phyloP scores from a whole-genome alignment of 2,797 vertebrate genomes.

The Spinus pinus region DNA sequence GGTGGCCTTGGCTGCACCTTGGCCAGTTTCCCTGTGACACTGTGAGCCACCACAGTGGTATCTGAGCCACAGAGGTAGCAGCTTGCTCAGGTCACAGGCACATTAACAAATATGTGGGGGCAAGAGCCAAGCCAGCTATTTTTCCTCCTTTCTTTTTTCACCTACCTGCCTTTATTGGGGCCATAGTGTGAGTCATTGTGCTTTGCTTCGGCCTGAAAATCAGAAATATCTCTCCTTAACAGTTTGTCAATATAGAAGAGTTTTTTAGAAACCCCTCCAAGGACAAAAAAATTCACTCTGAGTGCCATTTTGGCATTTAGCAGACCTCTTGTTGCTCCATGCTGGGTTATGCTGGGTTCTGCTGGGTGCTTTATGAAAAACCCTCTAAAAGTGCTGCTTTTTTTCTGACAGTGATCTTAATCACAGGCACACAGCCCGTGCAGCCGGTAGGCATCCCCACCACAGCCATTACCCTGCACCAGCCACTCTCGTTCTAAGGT shows the following conservation, averaged over 20 bases:
- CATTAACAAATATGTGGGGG: not conserved
- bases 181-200: not conserved
- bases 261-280: not conserved
- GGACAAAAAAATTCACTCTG: not conserved
- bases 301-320: not conserved
- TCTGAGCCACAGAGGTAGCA: not conserved
- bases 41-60: fast-evolving
- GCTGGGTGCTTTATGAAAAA: constrained; percentile 25
- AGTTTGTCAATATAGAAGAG: not conserved
- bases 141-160: constrained; percentile 2
- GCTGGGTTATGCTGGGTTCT: not conserved
- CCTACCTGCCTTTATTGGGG: not conserved
- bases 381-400: not conserved
- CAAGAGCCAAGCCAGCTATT: not conserved
- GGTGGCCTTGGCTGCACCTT: not conserved
- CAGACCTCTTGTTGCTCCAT: not conserved
- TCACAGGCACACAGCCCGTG: fast-evolving
- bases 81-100: not conserved
- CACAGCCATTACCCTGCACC: not conserved
- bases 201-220: constrained; percentile 46
- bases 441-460: not conserved
- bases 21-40: not conserved
- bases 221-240: constrained; percentile 22
- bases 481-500: not conserved
- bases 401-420: not conserved